Base-by-base conservation (phyloP, 2,113 vertebrate genomes). In the Pituophis catenifer region DNA sequence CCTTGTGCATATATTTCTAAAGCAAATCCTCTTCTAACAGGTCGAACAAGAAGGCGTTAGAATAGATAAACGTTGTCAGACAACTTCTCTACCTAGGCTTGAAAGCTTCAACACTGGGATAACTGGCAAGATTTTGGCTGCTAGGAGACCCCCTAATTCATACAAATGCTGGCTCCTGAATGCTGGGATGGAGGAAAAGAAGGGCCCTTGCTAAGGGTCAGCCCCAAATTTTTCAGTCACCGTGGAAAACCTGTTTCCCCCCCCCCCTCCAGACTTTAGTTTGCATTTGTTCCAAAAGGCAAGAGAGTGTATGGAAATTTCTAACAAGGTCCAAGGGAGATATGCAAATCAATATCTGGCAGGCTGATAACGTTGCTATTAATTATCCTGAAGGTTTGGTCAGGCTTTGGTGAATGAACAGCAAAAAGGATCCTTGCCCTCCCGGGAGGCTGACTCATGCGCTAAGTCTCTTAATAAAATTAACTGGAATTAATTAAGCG, bases 401-500 rank as follows among this genome's bases (percentile, higher is more conserved):
- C n/a, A 58, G 86, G 19, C 65, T 53, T 92, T 54, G 62, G 89
- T 89, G 88, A 86, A 62, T 59, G 48, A 88, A 92, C 29, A 54
- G 24, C 62, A 21, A 0, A 0, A 75, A 62, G 38, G 12, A 1
- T 2, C 21, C 23, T 57, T 87, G 3, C 86, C 1, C 95, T 0
- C 0, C 70, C 91, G 94, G 90, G 90, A 88, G 70, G 70, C 53
- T 91, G 75, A n/a, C 91, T 87, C 94, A 91, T 57, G 21, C 50
- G 6, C n/a, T 9, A 15, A 21, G 58, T 85, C 93, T 95, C 95
- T 91, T 92, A 96, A 92, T 95, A 94, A 92, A 93, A 94, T 92
- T 90, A 93, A 75, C 91, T 93, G 92, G 94, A 93, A 96, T 95
- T 95, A 95, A 96, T 94, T 95, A 93, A 94, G 91, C 94, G 91